phyloP scores from a whole-genome alignment of 2,113 vertebrate genomes.

The Turnix velox region DNA sequence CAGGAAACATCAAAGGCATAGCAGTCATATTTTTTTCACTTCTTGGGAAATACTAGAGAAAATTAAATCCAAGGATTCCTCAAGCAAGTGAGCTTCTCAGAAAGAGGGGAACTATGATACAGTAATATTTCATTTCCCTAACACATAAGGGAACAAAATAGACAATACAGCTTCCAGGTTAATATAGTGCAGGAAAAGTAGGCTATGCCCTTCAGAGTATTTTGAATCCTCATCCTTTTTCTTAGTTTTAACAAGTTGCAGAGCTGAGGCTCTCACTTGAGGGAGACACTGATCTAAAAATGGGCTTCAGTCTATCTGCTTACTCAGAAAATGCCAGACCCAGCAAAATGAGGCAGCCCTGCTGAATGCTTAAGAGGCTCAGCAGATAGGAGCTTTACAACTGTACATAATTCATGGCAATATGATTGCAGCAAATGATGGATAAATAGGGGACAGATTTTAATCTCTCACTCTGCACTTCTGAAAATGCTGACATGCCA shows the following conservation, averaged over 20 bases:
- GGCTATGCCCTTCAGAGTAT: not conserved
- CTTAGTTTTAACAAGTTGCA: not conserved
- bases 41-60: not conserved
- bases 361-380: not conserved
- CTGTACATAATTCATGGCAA: not conserved
- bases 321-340: not conserved
- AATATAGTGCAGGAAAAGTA: accelerated
- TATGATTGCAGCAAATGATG: not conserved
- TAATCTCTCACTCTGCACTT: not conserved
- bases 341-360: not conserved
- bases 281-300: not conserved
- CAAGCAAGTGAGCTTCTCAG: not conserved
- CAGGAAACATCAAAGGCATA: accelerated
- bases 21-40: not conserved
- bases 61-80: not conserved
- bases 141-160: not conserved
- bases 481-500: not conserved
- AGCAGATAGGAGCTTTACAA: not conserved
- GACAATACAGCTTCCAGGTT: not conserved
- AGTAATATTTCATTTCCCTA: not conserved
- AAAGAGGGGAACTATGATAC: not conserved
- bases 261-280: not conserved
- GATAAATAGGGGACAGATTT: constrained; percentile 15
- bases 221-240: not conserved
- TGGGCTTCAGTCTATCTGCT: not conserved